Evolutionary conservation across 1,140 invertebrate species (phyloP).

Genomic region (Medauroidea extradentata): DNA sequence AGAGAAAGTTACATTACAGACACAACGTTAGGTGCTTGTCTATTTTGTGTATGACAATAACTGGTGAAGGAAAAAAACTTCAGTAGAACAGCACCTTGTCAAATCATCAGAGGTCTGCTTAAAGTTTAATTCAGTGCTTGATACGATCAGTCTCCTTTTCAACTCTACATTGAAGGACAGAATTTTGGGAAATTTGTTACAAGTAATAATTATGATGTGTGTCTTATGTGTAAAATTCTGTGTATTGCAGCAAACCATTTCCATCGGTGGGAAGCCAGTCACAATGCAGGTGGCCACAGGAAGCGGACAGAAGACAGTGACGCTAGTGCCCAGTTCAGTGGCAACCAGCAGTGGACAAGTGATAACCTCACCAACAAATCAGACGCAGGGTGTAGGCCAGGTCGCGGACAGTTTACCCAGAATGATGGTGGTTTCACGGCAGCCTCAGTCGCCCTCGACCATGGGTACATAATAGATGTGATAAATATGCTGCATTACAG

Average conservation of each 20-base stretch:
- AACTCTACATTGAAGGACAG: too few species aligned
- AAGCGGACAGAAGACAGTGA: constrained; percentile 51
- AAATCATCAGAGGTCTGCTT: too few species aligned
- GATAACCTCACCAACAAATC: neutral
- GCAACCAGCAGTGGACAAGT: constrained; percentile 5
- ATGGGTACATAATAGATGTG: constrained; percentile 30
- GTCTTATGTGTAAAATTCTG: too few species aligned
- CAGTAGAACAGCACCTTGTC: too few species aligned
- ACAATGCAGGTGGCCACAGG: constrained; percentile 57
- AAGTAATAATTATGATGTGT: neutral
- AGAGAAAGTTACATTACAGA: too few species aligned
- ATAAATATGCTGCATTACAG: neutral
- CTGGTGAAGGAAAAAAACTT: too few species aligned
- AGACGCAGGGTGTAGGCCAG: neutral
- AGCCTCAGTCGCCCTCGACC: constrained; percentile 51
- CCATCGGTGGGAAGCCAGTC: constrained; percentile 64
- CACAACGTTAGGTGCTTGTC: too few species aligned
- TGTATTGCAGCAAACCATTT: constrained; percentile 32
- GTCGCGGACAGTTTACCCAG: constrained; percentile 27
- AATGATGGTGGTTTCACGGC: constrained; percentile 48
- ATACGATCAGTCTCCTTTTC: too few species aligned
- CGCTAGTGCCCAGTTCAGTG: constrained; percentile 34
- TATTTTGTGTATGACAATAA: too few species aligned
- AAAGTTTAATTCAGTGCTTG: too few species aligned
- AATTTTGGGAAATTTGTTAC: neutral